Evolutionary conservation across 2,113 vertebrate species (phyloP).

Genomic region (Balaeniceps rex): DNA sequence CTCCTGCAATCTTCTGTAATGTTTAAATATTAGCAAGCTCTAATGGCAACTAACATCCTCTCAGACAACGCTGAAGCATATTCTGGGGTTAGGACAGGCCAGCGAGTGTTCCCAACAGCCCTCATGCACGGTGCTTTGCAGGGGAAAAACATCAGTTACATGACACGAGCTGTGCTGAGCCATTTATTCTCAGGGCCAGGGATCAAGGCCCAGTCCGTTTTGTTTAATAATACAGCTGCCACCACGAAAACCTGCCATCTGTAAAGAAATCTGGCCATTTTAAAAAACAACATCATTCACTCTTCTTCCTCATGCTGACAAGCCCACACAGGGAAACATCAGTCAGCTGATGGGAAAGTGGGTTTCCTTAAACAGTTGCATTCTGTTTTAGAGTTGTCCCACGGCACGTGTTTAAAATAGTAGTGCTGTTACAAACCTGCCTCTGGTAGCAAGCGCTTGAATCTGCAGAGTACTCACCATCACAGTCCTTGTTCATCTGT

Average conservation of each 20-base stretch:
- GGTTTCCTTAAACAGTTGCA: background rate
- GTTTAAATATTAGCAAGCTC: background rate
- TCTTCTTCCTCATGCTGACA: background rate
- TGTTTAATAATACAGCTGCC: background rate
- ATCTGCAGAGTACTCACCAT: background rate
- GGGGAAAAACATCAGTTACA: accelerated
- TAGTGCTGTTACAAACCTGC: background rate
- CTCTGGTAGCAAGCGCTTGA: background rate
- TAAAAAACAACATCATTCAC: background rate
- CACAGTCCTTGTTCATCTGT: background rate
- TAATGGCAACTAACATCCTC: background rate
- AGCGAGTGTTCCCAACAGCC: background rate
- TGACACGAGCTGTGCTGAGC: background rate
- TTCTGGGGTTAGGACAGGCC: background rate
- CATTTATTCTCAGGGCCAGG: background rate
- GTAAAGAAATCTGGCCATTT: background rate
- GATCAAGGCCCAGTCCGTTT: background rate
- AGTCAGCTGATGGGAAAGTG: background rate
- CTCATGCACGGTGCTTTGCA: background rate
- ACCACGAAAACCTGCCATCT: background rate
- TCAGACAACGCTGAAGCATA: background rate
- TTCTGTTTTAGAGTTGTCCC: background rate
- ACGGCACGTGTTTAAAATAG: background rate
- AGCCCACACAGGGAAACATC: background rate
- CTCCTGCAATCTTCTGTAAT: background rate